These are phyloP conservation scores for Copidosoma floridanum DNA, from an alignment of 1,140 invertebrate species.

Conservation along the genomic window DNA sequence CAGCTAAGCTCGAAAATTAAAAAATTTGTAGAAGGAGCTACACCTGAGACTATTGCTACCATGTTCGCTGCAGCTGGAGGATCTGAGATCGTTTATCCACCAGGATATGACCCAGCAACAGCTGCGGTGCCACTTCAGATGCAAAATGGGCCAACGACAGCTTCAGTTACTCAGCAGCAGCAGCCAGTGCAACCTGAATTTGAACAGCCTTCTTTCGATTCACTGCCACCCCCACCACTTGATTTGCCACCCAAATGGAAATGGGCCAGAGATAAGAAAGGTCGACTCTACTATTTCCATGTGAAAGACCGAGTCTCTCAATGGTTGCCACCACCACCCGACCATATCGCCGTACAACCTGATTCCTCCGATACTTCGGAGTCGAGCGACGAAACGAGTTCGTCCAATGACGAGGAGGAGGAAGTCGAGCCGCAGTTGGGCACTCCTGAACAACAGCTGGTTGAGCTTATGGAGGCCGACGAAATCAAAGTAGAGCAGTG, in stretches of 20 bases:
- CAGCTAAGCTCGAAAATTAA: too few relatives aligned
- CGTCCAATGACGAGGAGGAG: slow-evolving; percentile 58
- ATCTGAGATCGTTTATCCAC: too few relatives aligned
- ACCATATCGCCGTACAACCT: slow-evolving; percentile 55
- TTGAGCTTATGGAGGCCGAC: slow-evolving; percentile 36
- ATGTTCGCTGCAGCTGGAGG: background rate
- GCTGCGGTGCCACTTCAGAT: slow-evolving; percentile 28
- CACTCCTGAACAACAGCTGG: background rate
- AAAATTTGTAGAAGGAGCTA: too few relatives aligned
- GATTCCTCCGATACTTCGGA: slow-evolving; percentile 53
- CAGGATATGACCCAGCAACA: slow-evolving; percentile 23
- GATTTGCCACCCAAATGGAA: slow-evolving; percentile 86
- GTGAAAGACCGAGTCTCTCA: slow-evolving; percentile 78
- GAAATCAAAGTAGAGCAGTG: slow-evolving; percentile 17
- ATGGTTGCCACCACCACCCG: slow-evolving; percentile 78
- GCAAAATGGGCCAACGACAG: background rate
- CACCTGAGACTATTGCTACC: too few relatives aligned
- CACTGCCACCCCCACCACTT: slow-evolving; percentile 57
- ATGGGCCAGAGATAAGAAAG: slow-evolving; percentile 74
- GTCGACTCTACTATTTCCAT: slow-evolving; percentile 90
- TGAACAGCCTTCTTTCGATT: too few relatives aligned
- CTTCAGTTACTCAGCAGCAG: slow-evolving; percentile 1
- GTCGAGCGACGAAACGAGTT: slow-evolving; percentile 56
- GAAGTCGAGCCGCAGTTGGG: slow-evolving; percentile 23
- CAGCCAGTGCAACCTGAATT: slow-evolving; percentile 12